Base-by-base conservation (phyloP, 2,888 invertebrate genomes). In the Drosophila quasianomalipes region DNA sequence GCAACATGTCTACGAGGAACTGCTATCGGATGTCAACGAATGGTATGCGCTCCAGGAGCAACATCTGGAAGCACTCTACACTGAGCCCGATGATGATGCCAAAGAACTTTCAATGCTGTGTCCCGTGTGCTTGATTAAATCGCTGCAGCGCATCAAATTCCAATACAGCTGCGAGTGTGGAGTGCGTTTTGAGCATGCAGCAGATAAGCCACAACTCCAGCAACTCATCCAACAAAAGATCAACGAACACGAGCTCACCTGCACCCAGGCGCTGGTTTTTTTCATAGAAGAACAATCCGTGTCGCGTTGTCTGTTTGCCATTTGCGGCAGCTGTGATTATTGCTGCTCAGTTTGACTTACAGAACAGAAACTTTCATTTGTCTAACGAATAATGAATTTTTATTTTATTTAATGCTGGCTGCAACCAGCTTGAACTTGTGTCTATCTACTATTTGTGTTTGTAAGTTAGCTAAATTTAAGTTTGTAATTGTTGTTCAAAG, bases 71-170 rank as follows among this genome's bases (percentile, higher is more conserved):
- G 85, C 68, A 26, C 79, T 91, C 0, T 90, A 94, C 41, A 94
- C 94, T 59, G 86, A 94, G 30, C 93, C 94, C 69, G 86, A 92
- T 64, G 93, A 93, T 58, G 90, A 92, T 82, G 92, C 63, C 12
- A 41, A 60, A 12, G 53, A 54, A 3, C 41, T 51, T 2, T 35
- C 63, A 0, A 5, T 95, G 1, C 94, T 95, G 78, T 95, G 95
- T 76, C 95, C 95, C 1, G 89, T 95, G 22, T 95, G 95, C 74
- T 93, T 94, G 85, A 93, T 88, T 77, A 85, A 84, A 47, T 76
- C 70, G 0, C 26, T 86, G 49, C 60, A 79, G 26, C 64, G 59
- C 6, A 10, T 55, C 5, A 60, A 64, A 30, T 37, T n/a, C 10
- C 91, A 51, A 44, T 94, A 81, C n/a, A 79, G 94, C 80, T 90